Evolutionary conservation across 2,888 invertebrate genomes (phyloP), one percentile per base, ranked within the genome.

Genomic region (Andrena minutula): DNA sequence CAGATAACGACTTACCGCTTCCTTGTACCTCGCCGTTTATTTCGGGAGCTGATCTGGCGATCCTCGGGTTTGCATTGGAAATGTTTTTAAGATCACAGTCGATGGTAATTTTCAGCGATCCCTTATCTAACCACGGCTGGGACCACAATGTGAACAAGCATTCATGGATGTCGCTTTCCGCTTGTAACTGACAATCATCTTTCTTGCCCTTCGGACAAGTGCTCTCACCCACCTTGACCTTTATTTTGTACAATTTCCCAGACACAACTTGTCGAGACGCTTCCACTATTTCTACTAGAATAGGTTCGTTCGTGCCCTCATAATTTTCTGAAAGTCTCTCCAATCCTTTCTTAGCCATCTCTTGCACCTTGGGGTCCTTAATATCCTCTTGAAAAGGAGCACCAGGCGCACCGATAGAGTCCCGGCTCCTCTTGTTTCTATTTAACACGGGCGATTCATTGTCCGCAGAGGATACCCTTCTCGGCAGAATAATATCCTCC

Each of bases 101-200:
- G 1, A 87, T 75, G 32, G 66, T 83, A 35, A 84, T 71, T 30
- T 77, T 58, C 3, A 88, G 86, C 4, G 47, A 64, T 63, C 95
- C 94, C 72, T 92, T 68, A 30, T 95, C 94, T 66, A 95, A 81
- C 96, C 96, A 96, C 2, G 95, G 95, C 87, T 95, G 94, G 65
- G 95, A 95, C 96, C 96, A 96, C 58, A 96, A 94, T 77, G 92
- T 86, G 53, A 96, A 90, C 28, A 94, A 86, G 89, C 96, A 96
- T 16, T 90, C 85, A 16, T 88, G 87, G 0, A 82, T 75, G 32
- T 90, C 87, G 4, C 89, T 88, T 30, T 90, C 89, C 4, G 92
- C 84, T 49, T 92, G 88, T 63, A 92, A 79, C 61, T 90, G 76
- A 53, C 92, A 93, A 53, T 88, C 87, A 16, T 90, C 88, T 58